Evolutionary conservation across 2,113 vertebrate genomes (phyloP).

Genomic region (Clupea harengus): DNA sequence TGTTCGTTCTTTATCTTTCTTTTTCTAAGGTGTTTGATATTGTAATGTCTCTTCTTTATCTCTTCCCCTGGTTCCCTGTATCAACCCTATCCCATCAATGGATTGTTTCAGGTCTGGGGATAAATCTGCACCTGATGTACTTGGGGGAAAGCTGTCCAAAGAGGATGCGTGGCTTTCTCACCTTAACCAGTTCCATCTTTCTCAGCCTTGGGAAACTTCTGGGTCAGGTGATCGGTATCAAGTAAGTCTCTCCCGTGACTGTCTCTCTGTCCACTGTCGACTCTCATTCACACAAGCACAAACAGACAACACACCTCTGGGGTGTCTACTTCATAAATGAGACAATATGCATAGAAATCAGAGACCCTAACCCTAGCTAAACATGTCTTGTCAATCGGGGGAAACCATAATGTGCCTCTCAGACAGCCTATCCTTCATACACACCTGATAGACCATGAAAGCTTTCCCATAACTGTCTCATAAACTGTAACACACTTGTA

Average conservation of each 20-base stretch:
- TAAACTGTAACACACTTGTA: conserved; percentile 3
- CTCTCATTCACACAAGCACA: not conserved
- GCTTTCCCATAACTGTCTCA: not conserved
- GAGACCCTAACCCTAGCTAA: too few species aligned
- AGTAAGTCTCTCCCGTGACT: conserved; percentile 53
- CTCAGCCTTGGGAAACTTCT: conserved; percentile 70
- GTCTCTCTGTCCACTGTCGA: not conserved
- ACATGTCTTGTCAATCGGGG: not conserved
- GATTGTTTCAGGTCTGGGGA: conserved; percentile 61
- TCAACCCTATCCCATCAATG: not conserved
- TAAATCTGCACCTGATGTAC: conserved; percentile 72
- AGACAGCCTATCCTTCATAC: not conserved
- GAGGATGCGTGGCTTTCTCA: conserved; percentile 71
- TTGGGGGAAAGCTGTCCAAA: conserved; percentile 73
- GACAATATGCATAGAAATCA: not conserved
- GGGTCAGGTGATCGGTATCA: conserved; percentile 74
- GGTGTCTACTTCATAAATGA: not conserved
- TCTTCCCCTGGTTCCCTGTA: not conserved
- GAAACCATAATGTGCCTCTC: not conserved
- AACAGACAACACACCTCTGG: not conserved
- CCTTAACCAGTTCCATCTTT: conserved; percentile 62
- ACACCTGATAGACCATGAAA: not conserved
- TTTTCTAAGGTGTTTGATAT: not conserved
- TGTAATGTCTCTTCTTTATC: not conserved
- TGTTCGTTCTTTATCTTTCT: not conserved